phyloP scores from a whole-genome alignment of 2,888 invertebrate genomes.

The Lepidochrysops patricia region DNA sequence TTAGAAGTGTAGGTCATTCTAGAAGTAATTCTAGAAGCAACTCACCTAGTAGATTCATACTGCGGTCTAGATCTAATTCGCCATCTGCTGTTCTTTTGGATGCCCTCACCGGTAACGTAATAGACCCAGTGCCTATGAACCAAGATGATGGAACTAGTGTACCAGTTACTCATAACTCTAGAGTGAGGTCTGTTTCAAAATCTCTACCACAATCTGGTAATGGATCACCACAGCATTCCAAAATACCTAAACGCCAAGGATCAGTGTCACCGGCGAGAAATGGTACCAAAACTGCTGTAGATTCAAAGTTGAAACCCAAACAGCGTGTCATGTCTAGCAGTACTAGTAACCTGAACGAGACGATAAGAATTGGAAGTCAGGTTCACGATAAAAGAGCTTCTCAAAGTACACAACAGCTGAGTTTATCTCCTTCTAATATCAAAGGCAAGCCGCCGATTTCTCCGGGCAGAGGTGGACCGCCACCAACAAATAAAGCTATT shows the following conservation, averaged over 20 bases:
- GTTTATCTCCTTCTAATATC: slow-evolving; percentile 49
- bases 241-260: slow-evolving; percentile 63
- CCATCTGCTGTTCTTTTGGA: slow-evolving; percentile 52
- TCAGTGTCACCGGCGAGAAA: slow-evolving; percentile 59
- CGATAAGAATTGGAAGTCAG: slow-evolving; percentile 54
- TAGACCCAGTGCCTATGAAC: slow-evolving; percentile 45
- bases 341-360: slow-evolving; percentile 66
- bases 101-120: slow-evolving; percentile 32
- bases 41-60: slow-evolving; percentile 52
- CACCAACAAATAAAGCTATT: slow-evolving; percentile 59
- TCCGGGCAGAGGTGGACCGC: slow-evolving; percentile 61
- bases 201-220: slow-evolving; percentile 65
- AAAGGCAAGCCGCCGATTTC: slow-evolving; percentile 67
- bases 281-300: slow-evolving; percentile 36
- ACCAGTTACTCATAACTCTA: slow-evolving; percentile 50
- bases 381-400: slow-evolving; percentile 53
- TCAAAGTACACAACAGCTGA: slow-evolving; percentile 59
- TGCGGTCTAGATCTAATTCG: slow-evolving; percentile 61
- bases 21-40: slow-evolving; percentile 52
- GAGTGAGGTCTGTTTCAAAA: slow-evolving; percentile 49
- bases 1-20: slow-evolving; percentile 40
- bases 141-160: slow-evolving; percentile 39
- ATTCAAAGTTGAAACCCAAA: slow-evolving; percentile 45
- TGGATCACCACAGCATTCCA: slow-evolving; percentile 65
- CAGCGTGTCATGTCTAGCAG: slow-evolving; percentile 64